Evolutionary conservation across 2,888 invertebrate species (phyloP).

Genomic region (Drosophila koepferae): DNA sequence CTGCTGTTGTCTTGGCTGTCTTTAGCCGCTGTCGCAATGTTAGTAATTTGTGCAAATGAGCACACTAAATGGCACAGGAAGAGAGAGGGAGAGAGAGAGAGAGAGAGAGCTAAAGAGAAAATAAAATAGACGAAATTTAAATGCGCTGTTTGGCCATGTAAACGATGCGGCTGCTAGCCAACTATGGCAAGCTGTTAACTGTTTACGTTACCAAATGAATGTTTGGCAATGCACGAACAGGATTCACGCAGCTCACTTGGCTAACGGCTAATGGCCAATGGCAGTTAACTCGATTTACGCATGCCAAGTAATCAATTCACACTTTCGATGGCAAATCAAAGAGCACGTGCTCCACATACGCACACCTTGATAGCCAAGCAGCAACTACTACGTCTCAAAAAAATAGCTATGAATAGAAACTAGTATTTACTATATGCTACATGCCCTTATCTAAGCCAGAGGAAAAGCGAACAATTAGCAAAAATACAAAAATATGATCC

Average conservation of each 20-base stretch:
- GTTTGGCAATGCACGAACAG: slow-evolving; percentile 2
- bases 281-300: not conserved
- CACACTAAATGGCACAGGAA: slow-evolving; percentile 67
- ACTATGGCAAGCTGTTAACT: slow-evolving; percentile 66
- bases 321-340: slow-evolving; percentile 17
- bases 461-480: slow-evolving; percentile 26
- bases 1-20: slow-evolving; percentile 34
- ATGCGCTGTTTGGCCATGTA: slow-evolving; percentile 69
- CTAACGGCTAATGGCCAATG: too few relatives aligned
- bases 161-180: slow-evolving; percentile 58
- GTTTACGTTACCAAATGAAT: slow-evolving; percentile 28
- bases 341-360: slow-evolving; percentile 62
- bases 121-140: slow-evolving; percentile 56
- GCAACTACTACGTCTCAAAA: slow-evolving; percentile 53
- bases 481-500: slow-evolving; percentile 15
- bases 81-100: not conserved
- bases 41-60: slow-evolving; percentile 83
- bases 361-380: not conserved
- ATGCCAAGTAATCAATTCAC: not conserved
- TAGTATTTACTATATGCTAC: slow-evolving; percentile 45
- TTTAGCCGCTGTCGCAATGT: slow-evolving; percentile 66
- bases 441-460: slow-evolving; percentile 52
- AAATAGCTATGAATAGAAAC: slow-evolving; percentile 41
- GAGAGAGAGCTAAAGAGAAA: not conserved
- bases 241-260: not conserved